Evolutionary conservation across 2,113 vertebrate species (phyloP).

Genomic region (Gymnogyps californianus): DNA sequence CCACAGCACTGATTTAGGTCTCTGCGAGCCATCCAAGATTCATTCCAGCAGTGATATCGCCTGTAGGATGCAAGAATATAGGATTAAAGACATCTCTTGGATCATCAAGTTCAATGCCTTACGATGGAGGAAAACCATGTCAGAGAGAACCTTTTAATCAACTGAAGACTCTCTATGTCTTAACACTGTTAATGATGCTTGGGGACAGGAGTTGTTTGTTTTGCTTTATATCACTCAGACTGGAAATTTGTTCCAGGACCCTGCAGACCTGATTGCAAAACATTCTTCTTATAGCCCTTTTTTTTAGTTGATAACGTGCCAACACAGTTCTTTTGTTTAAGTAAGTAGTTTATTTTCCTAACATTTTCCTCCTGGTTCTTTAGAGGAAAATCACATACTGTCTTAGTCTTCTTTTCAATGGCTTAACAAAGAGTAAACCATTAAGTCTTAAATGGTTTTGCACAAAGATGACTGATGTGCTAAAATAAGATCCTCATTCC

Average conservation of each 20-base stretch:
- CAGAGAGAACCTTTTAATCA: not conserved
- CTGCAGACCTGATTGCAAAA: not conserved
- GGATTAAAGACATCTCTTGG: not conserved
- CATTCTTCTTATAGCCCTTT: not conserved
- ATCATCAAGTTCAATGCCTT: not conserved
- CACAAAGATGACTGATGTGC: not conserved
- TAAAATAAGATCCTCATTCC: not conserved
- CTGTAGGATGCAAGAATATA: not conserved
- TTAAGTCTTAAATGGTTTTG: not conserved
- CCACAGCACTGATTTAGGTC: conserved; percentile 49
- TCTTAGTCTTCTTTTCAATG: not conserved
- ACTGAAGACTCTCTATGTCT: not conserved
- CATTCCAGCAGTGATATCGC: conserved; percentile 55
- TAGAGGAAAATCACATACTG: not conserved
- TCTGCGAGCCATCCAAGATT: conserved; percentile 57
- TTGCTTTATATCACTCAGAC: not conserved
- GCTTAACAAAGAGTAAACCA: not conserved
- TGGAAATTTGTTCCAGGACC: not conserved
- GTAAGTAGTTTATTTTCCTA: not conserved
- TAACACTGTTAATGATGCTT: not conserved
- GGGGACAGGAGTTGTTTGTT: not conserved
- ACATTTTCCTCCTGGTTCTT: not conserved
- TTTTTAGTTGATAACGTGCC: not conserved
- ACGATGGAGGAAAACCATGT: not conserved
- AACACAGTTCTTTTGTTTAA: not conserved